Conservation (phyloP, 2,888 invertebrate species). For the Cabera pusaria region DNA sequence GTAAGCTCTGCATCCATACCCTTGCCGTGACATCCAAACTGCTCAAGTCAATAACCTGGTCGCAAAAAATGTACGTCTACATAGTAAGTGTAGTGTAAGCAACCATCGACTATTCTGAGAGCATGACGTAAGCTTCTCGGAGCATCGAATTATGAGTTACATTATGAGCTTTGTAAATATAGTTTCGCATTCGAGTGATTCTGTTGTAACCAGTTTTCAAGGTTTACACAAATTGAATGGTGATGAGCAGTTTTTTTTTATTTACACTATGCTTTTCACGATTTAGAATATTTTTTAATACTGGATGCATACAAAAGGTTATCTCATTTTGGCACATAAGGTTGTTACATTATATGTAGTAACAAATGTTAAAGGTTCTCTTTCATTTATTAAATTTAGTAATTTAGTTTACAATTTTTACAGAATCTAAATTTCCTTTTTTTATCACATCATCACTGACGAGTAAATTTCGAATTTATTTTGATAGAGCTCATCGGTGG, state of each 20-base stretch:
- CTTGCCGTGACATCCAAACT: constrained; percentile 77
- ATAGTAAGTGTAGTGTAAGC: constrained; percentile 72
- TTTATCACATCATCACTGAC: too few relatives aligned
- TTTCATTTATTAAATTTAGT: too few relatives aligned
- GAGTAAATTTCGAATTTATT: too few relatives aligned
- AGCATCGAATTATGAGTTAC: constrained; percentile 48
- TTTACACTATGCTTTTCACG: too few relatives aligned
- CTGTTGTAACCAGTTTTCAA: constrained; percentile 36
- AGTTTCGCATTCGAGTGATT: constrained; percentile 36
- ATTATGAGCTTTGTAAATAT: constrained; percentile 43
- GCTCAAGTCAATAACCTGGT: constrained; percentile 71
- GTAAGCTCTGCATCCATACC: constrained; percentile 48
- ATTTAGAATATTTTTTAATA: too few relatives aligned
- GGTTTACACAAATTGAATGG: constrained; percentile 33
- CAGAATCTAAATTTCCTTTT: too few relatives aligned
- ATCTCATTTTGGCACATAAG: too few relatives aligned
- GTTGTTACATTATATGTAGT: too few relatives aligned
- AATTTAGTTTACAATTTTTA: too few relatives aligned
- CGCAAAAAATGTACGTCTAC: constrained; percentile 69
- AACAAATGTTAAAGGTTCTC: too few relatives aligned
- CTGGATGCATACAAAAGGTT: too few relatives aligned
- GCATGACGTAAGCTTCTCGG: constrained; percentile 64
- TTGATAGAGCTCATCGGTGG: too few relatives aligned
- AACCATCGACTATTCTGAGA: constrained; percentile 64
- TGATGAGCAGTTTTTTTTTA: constrained; percentile 22